phyloP scores from a whole-genome alignment of 2,797 vertebrate genomes.

The Crocidura indochinensis region DNA sequence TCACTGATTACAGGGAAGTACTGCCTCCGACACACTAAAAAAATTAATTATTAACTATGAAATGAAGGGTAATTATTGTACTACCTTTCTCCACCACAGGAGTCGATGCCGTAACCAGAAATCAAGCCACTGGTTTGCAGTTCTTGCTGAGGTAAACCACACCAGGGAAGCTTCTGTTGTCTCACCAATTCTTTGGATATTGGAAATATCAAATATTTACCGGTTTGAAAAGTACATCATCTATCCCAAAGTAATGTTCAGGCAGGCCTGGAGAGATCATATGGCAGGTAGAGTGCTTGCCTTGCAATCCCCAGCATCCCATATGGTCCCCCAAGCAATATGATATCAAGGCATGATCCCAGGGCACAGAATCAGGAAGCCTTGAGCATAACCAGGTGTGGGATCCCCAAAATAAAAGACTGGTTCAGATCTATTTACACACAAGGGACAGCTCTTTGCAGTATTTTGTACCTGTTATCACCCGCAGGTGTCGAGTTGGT shows the following conservation, averaged over 20 bases:
- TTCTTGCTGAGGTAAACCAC: slow-evolving; percentile 96
- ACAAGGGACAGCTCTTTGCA: slow-evolving; percentile 26
- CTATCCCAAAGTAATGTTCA: slow-evolving; percentile 18
- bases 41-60: background rate
- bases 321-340: no score
- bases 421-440: slow-evolving; percentile 37
- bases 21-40: slow-evolving; percentile 32
- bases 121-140: slow-evolving; percentile 96
- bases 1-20: slow-evolving; percentile 19
- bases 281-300: no score
- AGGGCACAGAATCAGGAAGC: no score
- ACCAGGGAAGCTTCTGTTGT: slow-evolving; percentile 94
- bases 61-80: slow-evolving; percentile 3
- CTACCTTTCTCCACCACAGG: slow-evolving; percentile 98
- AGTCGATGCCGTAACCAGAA: slow-evolving; percentile 97
- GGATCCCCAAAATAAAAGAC: slow-evolving; percentile 12
- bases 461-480: slow-evolving; percentile 84
- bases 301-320: no score
- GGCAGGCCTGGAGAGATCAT: no score
- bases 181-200: slow-evolving; percentile 92
- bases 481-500: slow-evolving; percentile 37
- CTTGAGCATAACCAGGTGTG: no score
- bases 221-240: slow-evolving; percentile 83
- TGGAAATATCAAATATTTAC: slow-evolving; percentile 87
- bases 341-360: no score